Base-by-base conservation (phyloP, 2,113 vertebrate species). In the Vidua macroura region DNA sequence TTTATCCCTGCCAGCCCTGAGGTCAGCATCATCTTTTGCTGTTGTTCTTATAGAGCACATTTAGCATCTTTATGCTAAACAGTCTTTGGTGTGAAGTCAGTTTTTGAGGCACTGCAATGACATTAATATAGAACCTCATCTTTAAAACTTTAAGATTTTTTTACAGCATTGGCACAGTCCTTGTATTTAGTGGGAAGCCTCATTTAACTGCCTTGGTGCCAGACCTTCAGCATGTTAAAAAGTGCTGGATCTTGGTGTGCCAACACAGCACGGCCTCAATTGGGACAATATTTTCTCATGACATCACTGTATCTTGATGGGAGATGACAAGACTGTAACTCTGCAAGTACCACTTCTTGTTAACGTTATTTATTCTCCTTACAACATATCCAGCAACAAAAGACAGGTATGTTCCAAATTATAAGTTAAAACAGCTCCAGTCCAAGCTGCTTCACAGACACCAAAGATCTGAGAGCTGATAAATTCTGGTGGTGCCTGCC, bases 391-490 rank as follows among this genome's bases (percentile, higher is more conserved):
- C 69, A 41, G 62, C 44, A 74, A 93, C 92, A 86, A 74, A 79
- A 72, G 69, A 48, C 88, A 95, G 92, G 94, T 86, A 94, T 75
- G 88, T 72, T 93, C 90, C 64, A 56, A 88, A 86, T 72, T 21
- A 53, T 66, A 51, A 92, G 27, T 52, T 63, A 59, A 88, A 94
- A 5, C 39, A 89, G 75, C 85, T 55, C 59, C 39, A 64, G 90
- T 60, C 44, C 0, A 48, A 75, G 52, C 85, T 83, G 85, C 80
- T 83, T 46, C 84, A 33, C 63, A 83, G 92, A 63, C 68, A 92
- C 30, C 90, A 59, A 37, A 88, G 93, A 83, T 63, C 30, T 24
- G 68, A 67, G 59, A 37, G 8, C 75, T n/a, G 83, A 83, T 88
- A 66, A 90, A 72, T 81, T 15, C 76, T 64, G 83, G 49, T 6